Conservation (phyloP, 2,888 invertebrate genomes). For the Dasysyrphus albostriatus region DNA sequence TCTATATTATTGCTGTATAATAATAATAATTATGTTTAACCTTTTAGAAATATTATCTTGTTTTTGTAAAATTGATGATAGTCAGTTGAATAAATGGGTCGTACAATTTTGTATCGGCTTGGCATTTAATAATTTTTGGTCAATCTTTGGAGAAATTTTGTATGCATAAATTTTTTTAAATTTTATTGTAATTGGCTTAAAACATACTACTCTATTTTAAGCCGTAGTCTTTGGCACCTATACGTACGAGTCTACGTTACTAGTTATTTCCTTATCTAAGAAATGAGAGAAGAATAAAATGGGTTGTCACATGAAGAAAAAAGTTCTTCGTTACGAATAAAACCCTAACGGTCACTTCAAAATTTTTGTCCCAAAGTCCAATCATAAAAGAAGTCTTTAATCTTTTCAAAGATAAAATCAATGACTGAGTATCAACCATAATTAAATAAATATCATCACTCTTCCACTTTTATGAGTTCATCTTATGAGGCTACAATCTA, state of each 20-base stretch:
- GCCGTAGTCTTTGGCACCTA: too few species aligned
- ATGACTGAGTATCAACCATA: conserved; percentile 41
- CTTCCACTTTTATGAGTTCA: conserved; percentile 53
- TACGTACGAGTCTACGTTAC: too few species aligned
- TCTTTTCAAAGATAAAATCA: background rate
- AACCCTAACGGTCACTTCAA: background rate
- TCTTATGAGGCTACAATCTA: conserved; percentile 19
- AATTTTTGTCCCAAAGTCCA: background rate
- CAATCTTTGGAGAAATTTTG: too few species aligned
- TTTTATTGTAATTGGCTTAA: too few species aligned
- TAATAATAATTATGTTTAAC: background rate
- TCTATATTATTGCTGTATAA: background rate
- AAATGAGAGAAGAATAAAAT: background rate
- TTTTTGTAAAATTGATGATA: too few species aligned
- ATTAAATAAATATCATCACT: background rate
- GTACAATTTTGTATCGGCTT: too few species aligned
- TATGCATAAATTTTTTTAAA: too few species aligned
- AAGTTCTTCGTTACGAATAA: background rate
- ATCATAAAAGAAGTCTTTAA: background rate
- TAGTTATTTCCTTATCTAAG: too few species aligned
- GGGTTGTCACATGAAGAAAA: background rate
- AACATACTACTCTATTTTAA: too few species aligned
- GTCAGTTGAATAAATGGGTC: too few species aligned
- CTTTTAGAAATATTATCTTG: background rate
- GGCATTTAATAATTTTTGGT: too few species aligned